Percentiles rank a stretch among this genome's conserved stretches.
phyloP scores from a whole-genome alignment of 1,140 invertebrate genomes.

The Drosophila arawakana region DNA sequence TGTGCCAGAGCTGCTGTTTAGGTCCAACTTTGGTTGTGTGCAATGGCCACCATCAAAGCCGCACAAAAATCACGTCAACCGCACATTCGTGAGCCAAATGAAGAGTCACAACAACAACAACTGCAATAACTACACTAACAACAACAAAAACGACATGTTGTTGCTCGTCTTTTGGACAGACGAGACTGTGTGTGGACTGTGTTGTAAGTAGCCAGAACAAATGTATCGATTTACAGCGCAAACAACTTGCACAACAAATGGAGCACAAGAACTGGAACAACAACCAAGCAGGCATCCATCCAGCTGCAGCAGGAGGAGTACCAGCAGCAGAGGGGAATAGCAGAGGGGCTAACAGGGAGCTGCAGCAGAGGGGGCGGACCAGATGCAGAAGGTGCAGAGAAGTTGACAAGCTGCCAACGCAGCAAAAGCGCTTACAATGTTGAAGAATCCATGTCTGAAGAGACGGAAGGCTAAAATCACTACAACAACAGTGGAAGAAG shows the following conservation, averaged over 20 bases:
- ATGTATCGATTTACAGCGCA: constrained; percentile 80
- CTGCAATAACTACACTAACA: too few relatives aligned
- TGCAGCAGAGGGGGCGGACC: constrained; percentile 5
- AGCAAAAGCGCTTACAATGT: constrained; percentile 81
- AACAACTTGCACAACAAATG: constrained; percentile 76
- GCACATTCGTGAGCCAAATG: constrained; percentile 48
- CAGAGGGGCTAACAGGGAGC: background rate
- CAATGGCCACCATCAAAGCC: constrained; percentile 75
- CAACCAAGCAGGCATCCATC: constrained; percentile 22
- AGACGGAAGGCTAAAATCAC: constrained; percentile 42
- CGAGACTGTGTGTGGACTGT: constrained; percentile 15
- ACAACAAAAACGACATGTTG: background rate
- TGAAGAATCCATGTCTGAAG: constrained; percentile 75
- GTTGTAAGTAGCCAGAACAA: constrained; percentile 70
- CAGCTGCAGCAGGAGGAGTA: constrained; percentile 6
- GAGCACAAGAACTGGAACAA: constrained; percentile 64
- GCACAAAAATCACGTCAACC: constrained; percentile 69
- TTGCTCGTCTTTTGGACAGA: constrained; percentile 10
- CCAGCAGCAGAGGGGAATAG: background rate
- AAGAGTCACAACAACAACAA: constrained; percentile 19
- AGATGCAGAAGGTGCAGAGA: constrained; percentile 3
- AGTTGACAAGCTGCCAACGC: constrained; percentile 77
- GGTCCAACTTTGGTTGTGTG: constrained; percentile 41
- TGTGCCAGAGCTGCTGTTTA: constrained; percentile 22
- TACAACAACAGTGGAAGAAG: background rate